Evolutionary conservation across 2,113 vertebrate genomes (phyloP), one percentile per base, ranked within the genome.

Genomic region (Perca flavescens): DNA sequence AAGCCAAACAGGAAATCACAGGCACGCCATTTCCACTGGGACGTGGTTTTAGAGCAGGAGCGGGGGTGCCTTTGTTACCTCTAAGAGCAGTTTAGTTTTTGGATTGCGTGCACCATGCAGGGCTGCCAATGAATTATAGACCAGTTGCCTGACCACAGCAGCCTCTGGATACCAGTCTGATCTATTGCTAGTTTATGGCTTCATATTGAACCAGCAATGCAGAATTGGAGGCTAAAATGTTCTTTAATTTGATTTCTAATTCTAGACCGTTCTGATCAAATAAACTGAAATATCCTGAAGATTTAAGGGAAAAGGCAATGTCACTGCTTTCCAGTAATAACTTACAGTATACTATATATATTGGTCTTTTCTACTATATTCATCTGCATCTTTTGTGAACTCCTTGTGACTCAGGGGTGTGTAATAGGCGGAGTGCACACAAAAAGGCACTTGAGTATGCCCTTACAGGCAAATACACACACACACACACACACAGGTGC

Each of bases 401-500:
- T 89, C 74, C n/a, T 57, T 16, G 66, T 72, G 77, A 79, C 79
- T 80, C 69, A 11, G 40, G 28, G 6, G 36, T 68, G 60, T 79
- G 66, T 60, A 63, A 66, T 25, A 69, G 57, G 52, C 22, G 1
- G 56, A 46, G 69, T 60, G 75, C 52, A 40, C 63, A 83, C 11
- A 66, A 54, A 79, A 40, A 84, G 64, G 84, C 21, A 57, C 43
- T 54, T 14, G 28, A 81, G 58, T 84, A 80, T 76, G 47, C 52
- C 66, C 79, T 76, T 58, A 34, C 21, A 17, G 22, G 40, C 62
- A 75, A 54, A 62, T 9, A 57, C 83, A 80, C n/a, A 70, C 67
- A 69, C 76, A 72, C 74, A 46, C 63, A 66, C 58, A 46, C 34
- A 52, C 57, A 71, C 93, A 95, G 89, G 79, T 86, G 84, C 61